A percentile compares a stretch with the other conserved stretches of the same genome.
Evolutionary conservation across 2,888 invertebrate species (phyloP).

Genomic region (Mythimna impura): DNA sequence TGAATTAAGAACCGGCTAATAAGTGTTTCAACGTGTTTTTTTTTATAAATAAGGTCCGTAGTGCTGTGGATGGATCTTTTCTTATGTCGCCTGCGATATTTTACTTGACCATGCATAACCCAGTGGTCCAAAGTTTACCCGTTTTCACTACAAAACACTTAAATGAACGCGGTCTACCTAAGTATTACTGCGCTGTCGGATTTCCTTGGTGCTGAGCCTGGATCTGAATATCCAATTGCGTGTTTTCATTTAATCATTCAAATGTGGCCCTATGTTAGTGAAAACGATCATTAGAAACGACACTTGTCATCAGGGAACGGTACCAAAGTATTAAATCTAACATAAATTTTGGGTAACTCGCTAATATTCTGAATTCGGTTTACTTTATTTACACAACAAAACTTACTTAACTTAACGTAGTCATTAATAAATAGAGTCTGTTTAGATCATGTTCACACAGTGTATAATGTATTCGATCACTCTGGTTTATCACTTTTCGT

Average conservation of each 20-base stretch:
- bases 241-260: background rate
- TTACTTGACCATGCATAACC: background rate
- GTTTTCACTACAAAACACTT: background rate
- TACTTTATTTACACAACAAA: conserved; percentile 75
- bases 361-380: conserved; percentile 68
- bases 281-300: background rate
- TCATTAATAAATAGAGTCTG: conserved; percentile 82
- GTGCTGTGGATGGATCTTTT: background rate
- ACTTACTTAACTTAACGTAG: conserved; percentile 63
- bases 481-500: conserved; percentile 76
- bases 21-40: too few relatives aligned
- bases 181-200: background rate
- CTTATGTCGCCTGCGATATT: background rate
- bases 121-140: background rate
- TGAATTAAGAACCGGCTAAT: too few relatives aligned
- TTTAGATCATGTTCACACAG: conserved; percentile 74
- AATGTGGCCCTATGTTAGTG: background rate
- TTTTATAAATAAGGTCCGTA: background rate
- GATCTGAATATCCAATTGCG: background rate
- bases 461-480: conserved; percentile 68
- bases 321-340: conserved; percentile 46
- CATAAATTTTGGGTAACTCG: conserved; percentile 72
- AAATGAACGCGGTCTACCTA: background rate
- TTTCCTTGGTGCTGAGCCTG: background rate
- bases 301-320: background rate